These are phyloP conservation scores for Corythucha ciliata DNA, from an alignment of 2,888 invertebrate species.

Conservation along the genomic window DNA sequence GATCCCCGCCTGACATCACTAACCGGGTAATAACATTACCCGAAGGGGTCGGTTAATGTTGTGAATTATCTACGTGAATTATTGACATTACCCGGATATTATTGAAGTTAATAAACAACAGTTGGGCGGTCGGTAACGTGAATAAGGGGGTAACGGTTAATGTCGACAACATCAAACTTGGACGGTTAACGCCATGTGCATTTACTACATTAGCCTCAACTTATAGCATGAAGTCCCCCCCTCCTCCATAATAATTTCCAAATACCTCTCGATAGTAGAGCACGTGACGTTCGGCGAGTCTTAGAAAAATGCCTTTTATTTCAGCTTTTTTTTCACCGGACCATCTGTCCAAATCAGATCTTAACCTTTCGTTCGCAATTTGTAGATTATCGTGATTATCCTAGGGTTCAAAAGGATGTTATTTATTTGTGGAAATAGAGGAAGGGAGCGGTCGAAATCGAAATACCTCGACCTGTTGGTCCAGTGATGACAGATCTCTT, in stretches of 20 bases:
- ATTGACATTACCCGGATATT: too few relatives aligned
- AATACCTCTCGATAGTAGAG: conserved; percentile 50
- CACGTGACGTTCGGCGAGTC: conserved; percentile 56
- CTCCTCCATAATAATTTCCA: background rate
- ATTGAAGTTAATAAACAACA: too few relatives aligned
- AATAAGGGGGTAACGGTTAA: too few relatives aligned
- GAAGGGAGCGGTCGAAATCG: background rate
- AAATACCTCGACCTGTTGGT: conserved; percentile 39
- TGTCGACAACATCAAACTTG: too few relatives aligned
- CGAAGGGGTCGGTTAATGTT: too few relatives aligned
- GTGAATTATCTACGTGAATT: too few relatives aligned
- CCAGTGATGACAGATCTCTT: conserved; percentile 35
- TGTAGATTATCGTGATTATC: conserved; percentile 53
- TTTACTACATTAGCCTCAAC: too few relatives aligned
- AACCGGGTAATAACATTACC: too few relatives aligned
- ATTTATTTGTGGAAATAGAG: background rate
- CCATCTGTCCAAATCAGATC: conserved; percentile 60
- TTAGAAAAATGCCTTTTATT: conserved; percentile 51
- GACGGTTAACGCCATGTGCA: too few relatives aligned
- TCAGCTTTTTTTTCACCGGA: conserved; percentile 54
- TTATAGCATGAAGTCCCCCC: too few relatives aligned
- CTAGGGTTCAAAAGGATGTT: conserved; percentile 34
- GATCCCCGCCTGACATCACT: too few relatives aligned
- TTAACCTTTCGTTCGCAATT: conserved; percentile 57
- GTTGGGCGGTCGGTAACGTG: too few relatives aligned